Evolutionary conservation across 2,797 vertebrate species (phyloP).

Genomic region (Spinus pinus): DNA sequence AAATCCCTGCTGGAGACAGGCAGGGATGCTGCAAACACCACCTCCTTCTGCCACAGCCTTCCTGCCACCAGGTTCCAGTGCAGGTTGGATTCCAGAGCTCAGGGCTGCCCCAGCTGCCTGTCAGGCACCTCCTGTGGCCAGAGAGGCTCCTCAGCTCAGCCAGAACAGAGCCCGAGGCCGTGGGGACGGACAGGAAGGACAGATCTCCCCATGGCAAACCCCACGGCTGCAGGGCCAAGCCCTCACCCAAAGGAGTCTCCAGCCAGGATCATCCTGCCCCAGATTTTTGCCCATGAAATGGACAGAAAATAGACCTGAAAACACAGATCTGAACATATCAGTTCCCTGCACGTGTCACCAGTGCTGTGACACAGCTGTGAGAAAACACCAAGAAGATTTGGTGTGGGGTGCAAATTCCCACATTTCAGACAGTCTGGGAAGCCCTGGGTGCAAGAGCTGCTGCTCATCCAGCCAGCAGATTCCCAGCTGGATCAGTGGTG

Average conservation of each 20-base stretch:
- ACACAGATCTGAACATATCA: fast-evolving
- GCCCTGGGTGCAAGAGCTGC: background rate
- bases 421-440: background rate
- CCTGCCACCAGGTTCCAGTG: background rate
- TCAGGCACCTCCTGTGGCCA: background rate
- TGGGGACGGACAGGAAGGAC: fast-evolving
- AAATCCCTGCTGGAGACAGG: fast-evolving
- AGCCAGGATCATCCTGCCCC: background rate
- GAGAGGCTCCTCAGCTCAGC: background rate
- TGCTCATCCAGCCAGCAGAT: fast-evolving
- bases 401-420: background rate
- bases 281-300: too few relatives aligned
- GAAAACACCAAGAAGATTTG: background rate
- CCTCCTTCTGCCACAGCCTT: background rate
- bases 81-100: background rate
- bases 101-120: background rate
- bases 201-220: fast-evolving
- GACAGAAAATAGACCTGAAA: too few relatives aligned
- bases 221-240: fast-evolving
- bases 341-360: fast-evolving
- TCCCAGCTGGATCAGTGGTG: background rate
- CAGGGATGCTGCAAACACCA: background rate
- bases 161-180: background rate
- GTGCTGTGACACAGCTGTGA: fast-evolving
- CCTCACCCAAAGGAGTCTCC: background rate